A percentile compares a stretch with the other conserved stretches of the same genome.
phyloP scores from a whole-genome alignment of 2,888 invertebrate species.

The Caradrina clavipalpis region DNA sequence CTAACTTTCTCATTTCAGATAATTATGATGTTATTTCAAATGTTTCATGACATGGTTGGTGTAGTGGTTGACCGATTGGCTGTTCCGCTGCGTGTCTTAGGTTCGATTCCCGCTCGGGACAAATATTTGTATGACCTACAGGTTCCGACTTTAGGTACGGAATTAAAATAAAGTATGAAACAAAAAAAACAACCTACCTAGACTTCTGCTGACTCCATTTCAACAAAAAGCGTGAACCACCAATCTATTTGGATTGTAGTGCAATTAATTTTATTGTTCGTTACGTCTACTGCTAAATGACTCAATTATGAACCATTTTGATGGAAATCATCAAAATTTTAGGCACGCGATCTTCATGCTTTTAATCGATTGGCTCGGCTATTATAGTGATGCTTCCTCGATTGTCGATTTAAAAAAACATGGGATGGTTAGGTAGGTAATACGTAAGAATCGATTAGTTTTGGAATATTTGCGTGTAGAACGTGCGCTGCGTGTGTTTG shows the following conservation, averaged over 20 bases:
- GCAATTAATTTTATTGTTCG: constrained; percentile 53
- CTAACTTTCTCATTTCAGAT: no score
- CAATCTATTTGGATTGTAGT: constrained; percentile 37
- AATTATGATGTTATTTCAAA: no score
- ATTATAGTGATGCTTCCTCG: constrained; percentile 41
- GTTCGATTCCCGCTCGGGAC: no score
- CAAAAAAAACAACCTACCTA: neutral
- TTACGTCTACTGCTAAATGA: constrained; percentile 52
- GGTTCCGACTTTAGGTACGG: no score
- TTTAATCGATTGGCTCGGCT: constrained; percentile 44
- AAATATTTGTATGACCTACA: no score
- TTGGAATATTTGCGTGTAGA: neutral
- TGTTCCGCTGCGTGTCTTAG: no score
- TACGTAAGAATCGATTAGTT: constrained; percentile 20
- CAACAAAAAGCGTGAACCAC: constrained; percentile 41
- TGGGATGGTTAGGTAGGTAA: constrained; percentile 9
- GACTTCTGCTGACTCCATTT: neutral
- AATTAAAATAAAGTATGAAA: no score
- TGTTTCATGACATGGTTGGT: no score
- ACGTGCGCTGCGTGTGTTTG: no score
- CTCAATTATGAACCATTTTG: constrained; percentile 43
- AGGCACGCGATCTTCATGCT: constrained; percentile 55
- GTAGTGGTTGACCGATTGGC: no score
- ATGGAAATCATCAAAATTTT: constrained; percentile 42
- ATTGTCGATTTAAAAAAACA: constrained; percentile 44